A percentile compares a stretch with the other conserved stretches of the same genome.
These are phyloP conservation scores for Eupithecia subfuscata DNA, from an alignment of 2,888 invertebrate genomes.

Conservation along the genomic window DNA sequence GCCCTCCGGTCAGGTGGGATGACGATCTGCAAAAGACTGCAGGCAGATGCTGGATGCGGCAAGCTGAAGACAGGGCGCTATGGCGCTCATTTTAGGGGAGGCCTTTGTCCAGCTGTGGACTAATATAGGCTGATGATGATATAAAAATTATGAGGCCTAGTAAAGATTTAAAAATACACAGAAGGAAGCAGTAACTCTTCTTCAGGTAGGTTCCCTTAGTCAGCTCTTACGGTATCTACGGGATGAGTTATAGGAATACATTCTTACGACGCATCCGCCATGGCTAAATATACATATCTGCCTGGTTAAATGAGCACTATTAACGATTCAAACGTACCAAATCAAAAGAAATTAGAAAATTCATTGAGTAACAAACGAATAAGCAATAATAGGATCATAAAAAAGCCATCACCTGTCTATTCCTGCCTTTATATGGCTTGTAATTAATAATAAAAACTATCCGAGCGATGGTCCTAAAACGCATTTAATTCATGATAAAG, in stretches of 20 bases:
- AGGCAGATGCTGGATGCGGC: too few relatives aligned
- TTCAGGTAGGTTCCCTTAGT: not conserved
- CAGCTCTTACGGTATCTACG: not conserved
- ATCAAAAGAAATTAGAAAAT: slow-evolving; percentile 42
- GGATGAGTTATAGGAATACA: not conserved
- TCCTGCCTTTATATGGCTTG: slow-evolving; percentile 61
- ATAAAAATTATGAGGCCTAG: too few relatives aligned
- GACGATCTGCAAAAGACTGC: too few relatives aligned
- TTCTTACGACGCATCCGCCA: not conserved
- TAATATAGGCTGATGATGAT: too few relatives aligned
- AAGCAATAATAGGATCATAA: slow-evolving; percentile 75
- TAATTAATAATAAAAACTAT: slow-evolving; percentile 78
- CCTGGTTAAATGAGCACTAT: not conserved
- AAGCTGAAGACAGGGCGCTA: too few relatives aligned
- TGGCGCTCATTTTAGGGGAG: too few relatives aligned
- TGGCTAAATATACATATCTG: not conserved
- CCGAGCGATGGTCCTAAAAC: slow-evolving; percentile 76
- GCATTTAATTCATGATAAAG: slow-evolving; percentile 84
- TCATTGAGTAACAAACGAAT: slow-evolving; percentile 71
- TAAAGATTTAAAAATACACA: not conserved
- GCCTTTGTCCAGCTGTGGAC: too few relatives aligned
- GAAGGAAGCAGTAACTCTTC: not conserved
- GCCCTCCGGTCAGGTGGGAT: too few relatives aligned
- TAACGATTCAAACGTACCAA: not conserved
- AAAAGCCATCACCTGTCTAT: slow-evolving; percentile 76